Evolutionary conservation across 2,113 vertebrate species (phyloP).

Genomic region (Tenebrosternarchus preto): DNA sequence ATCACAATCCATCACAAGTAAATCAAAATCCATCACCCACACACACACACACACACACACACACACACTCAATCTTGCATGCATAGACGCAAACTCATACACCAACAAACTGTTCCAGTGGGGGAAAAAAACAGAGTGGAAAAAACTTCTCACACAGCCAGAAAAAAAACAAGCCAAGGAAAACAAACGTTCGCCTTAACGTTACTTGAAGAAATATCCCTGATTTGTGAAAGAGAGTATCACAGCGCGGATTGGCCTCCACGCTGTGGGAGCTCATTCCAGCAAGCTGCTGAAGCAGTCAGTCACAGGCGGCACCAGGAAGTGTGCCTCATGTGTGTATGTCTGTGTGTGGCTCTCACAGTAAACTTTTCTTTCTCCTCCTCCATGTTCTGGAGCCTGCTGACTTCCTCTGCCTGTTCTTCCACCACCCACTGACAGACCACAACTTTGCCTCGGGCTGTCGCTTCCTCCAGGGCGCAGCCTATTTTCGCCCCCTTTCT

Average conservation of each 20-base stretch:
- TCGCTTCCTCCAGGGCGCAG: conserved; percentile 33
- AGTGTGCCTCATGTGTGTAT: conserved; percentile 31
- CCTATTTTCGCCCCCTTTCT: conserved; percentile 44
- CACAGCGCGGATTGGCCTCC: conserved; percentile 10
- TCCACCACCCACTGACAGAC: conserved; percentile 19
- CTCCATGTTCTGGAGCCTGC: conserved; percentile 33
- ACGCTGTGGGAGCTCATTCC: conserved; percentile 4
- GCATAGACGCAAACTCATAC: not conserved
- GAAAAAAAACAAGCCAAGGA: not conserved
- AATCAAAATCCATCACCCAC: conserved; percentile 36
- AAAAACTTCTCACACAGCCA: not conserved
- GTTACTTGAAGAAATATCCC: not conserved
- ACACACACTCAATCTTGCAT: conserved; percentile 5
- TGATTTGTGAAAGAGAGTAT: not conserved
- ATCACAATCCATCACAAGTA: conserved; percentile 37
- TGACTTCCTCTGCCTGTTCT: conserved; percentile 37
- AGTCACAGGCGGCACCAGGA: conserved; percentile 49
- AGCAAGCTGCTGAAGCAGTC: conserved; percentile 1
- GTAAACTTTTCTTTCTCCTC: conserved; percentile 34
- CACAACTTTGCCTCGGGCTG: conserved; percentile 36
- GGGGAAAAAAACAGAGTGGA: not conserved
- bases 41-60: not conserved
- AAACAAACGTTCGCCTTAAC: not conserved
- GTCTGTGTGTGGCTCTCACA: conserved; percentile 49
- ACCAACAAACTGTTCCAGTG: not conserved